Conservation (phyloP, 2,113 vertebrate species). For the Entelurus aequoreus region DNA sequence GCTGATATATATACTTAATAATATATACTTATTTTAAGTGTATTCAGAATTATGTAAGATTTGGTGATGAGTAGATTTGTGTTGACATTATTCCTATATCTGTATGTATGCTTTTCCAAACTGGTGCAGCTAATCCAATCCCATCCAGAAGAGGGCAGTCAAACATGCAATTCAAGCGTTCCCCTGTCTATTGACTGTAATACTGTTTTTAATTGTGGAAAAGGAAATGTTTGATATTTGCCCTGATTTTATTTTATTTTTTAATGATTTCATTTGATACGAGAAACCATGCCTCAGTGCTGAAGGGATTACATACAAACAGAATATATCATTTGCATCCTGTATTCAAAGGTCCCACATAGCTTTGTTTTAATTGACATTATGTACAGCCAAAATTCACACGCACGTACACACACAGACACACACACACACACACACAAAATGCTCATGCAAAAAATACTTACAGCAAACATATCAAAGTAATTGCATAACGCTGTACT, state of each 20-base stretch:
- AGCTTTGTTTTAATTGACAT: constrained; percentile 51
- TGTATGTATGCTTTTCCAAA: no score
- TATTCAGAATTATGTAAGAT: no score
- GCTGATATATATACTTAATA: no score
- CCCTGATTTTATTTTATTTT: constrained; percentile 8
- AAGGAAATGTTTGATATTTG: not conserved
- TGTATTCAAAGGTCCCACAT: constrained; percentile 41
- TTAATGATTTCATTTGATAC: constrained; percentile 1
- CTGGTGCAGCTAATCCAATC: not conserved
- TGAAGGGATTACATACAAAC: constrained; percentile 31
- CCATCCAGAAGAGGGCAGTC: constrained; percentile 52
- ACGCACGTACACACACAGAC: constrained; percentile 20
- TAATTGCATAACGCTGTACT: constrained; percentile 59
- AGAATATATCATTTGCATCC: constrained; percentile 27
- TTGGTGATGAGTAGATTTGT: no score
- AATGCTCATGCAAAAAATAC: constrained; percentile 44
- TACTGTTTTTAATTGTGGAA: no score
- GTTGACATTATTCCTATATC: no score
- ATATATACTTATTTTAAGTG: no score
- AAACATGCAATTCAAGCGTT: constrained; percentile 6
- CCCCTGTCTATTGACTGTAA: no score
- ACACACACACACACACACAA: constrained; percentile 26
- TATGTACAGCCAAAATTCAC: constrained; percentile 49
- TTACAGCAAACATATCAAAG: constrained; percentile 38
- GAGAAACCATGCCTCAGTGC: constrained; percentile 45